These are phyloP conservation scores for Apomyelois bistriatella DNA, from an alignment of 2,888 invertebrate species.

Conservation along the genomic window DNA sequence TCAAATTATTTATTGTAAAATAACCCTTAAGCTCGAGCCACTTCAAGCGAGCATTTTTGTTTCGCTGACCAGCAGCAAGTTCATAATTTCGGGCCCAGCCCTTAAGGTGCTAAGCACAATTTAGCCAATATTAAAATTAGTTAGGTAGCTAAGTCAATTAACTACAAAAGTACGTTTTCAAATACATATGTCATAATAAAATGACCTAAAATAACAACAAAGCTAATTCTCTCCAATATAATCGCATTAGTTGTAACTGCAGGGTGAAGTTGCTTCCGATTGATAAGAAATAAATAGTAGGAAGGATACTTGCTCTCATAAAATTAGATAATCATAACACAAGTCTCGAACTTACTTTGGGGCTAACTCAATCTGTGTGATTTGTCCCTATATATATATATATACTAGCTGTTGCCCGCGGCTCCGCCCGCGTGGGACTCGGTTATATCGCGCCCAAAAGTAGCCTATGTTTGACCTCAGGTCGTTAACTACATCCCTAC, in stretches of 20 bases:
- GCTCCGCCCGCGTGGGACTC: too few relatives aligned
- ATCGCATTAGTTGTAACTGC: slow-evolving; percentile 43
- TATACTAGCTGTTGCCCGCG: too few relatives aligned
- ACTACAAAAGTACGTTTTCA: neutral
- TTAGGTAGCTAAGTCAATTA: neutral
- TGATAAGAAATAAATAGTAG: neutral
- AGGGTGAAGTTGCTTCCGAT: neutral
- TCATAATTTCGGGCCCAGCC: slow-evolving; percentile 32
- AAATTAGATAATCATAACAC: too few relatives aligned
- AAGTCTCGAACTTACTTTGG: too few relatives aligned
- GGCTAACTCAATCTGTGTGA: too few relatives aligned
- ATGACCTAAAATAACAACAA: neutral
- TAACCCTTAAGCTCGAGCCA: neutral
- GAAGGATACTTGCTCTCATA: too few relatives aligned
- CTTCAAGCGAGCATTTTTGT: neutral
- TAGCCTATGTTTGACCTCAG: too few relatives aligned
- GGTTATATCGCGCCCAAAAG: too few relatives aligned
- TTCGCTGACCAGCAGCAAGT: slow-evolving; percentile 23
- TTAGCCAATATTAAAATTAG: neutral
- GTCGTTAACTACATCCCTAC: too few relatives aligned
- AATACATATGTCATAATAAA: neutral
- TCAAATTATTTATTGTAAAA: neutral
- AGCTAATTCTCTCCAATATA: slow-evolving; percentile 18
- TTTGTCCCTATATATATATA: too few relatives aligned
- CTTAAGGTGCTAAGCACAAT: slow-evolving; percentile 14